A percentile compares a stretch with the other conserved stretches of the same genome.
Conservation (phyloP, 2,888 invertebrate species). For the Drosophila yooni region DNA sequence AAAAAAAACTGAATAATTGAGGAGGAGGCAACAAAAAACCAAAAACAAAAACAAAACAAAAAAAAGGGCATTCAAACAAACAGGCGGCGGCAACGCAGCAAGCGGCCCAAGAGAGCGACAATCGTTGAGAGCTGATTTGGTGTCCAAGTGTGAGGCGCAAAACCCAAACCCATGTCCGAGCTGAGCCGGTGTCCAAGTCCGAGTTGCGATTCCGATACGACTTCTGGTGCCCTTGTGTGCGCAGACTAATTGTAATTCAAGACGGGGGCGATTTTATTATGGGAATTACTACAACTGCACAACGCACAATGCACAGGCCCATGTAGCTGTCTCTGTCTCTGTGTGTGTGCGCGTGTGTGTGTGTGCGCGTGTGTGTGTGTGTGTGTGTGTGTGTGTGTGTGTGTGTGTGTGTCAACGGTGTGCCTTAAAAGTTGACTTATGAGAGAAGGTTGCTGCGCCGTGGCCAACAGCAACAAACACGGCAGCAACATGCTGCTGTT, state of each 20-base stretch:
- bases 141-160: slow-evolving; percentile 15
- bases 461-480: slow-evolving; percentile 39
- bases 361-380: slow-evolving; percentile 8
- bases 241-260: slow-evolving; percentile 84
- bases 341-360: slow-evolving; percentile 20
- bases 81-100: slow-evolving; percentile 7
- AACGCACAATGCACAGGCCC: slow-evolving; percentile 37
- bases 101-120: slow-evolving; percentile 48
- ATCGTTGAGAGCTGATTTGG: slow-evolving; percentile 27
- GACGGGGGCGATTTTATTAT: slow-evolving; percentile 84
- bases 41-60: slow-evolving; percentile 17
- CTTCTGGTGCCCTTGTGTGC: slow-evolving; percentile 61
- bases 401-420: slow-evolving; percentile 45
- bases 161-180: slow-evolving; percentile 7
- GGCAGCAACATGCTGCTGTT: slow-evolving; percentile 66
- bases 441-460: slow-evolving; percentile 53
- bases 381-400: slow-evolving; percentile 21
- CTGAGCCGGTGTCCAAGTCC: slow-evolving; percentile 20
- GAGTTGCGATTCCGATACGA: slow-evolving; percentile 22
- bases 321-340: slow-evolving; percentile 18
- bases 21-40: slow-evolving; percentile 13
- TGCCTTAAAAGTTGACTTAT: slow-evolving; percentile 77
- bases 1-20: slow-evolving; percentile 17
- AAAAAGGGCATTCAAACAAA: slow-evolving; percentile 24
- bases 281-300: slow-evolving; percentile 82